Percentiles rank a stretch among this genome's conserved stretches.
phyloP scores from a whole-genome alignment of 2,888 invertebrate species.

The Mythimna impura region DNA sequence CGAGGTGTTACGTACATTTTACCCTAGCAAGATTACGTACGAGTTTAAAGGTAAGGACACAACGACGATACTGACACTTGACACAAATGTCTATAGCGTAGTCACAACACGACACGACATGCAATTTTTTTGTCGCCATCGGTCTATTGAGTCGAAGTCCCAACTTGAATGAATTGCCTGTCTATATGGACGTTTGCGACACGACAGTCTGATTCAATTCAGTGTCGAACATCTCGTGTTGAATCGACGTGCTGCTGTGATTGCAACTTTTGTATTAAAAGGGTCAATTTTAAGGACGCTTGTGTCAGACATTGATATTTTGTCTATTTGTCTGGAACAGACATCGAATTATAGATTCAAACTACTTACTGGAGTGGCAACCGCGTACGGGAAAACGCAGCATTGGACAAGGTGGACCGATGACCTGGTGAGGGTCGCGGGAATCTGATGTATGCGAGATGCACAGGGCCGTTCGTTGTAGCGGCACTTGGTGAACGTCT shows the following conservation, averaged over 20 bases:
- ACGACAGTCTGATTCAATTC: slow-evolving; percentile 16
- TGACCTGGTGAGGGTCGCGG: too few relatives aligned
- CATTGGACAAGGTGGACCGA: too few relatives aligned
- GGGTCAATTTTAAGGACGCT: neutral
- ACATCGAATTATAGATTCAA: too few relatives aligned
- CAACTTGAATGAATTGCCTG: slow-evolving; percentile 5
- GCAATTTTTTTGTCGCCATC: slow-evolving; percentile 2
- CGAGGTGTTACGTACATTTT: slow-evolving; percentile 82
- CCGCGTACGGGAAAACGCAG: too few relatives aligned
- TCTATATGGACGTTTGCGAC: neutral
- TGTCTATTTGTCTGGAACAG: too few relatives aligned
- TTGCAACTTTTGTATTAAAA: slow-evolving; percentile 2
- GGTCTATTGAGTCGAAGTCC: neutral
- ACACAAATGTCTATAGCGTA: slow-evolving; percentile 6
- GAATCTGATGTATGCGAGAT: too few relatives aligned
- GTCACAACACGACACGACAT: neutral
- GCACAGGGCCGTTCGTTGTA: too few relatives aligned
- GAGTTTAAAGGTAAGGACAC: slow-evolving; percentile 65
- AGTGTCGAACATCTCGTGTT: neutral
- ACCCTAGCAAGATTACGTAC: slow-evolving; percentile 82
- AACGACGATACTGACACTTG: slow-evolving; percentile 17
- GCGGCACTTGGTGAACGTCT: too few relatives aligned
- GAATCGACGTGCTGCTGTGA: neutral
- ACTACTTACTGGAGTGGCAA: neutral
- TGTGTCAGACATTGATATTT: neutral